These are phyloP conservation scores for Drosophila triauraria DNA, from an alignment of 1,140 invertebrate species.

Conservation along the genomic window DNA sequence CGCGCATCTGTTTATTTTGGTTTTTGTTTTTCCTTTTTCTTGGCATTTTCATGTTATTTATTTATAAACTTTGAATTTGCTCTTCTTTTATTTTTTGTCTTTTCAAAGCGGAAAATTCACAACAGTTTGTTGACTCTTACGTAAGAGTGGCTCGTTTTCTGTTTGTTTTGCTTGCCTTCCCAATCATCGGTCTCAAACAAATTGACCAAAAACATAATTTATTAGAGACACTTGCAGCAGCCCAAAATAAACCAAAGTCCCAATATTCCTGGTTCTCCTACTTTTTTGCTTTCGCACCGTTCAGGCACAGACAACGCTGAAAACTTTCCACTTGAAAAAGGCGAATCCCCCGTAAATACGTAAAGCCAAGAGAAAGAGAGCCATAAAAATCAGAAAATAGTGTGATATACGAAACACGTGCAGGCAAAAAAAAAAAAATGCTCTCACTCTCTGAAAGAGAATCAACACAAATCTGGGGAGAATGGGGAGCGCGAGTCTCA, in stretches of 20 bases:
- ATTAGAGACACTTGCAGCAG: slow-evolving; percentile 60
- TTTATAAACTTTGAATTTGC: slow-evolving; percentile 54
- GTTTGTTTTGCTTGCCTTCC: slow-evolving; percentile 41
- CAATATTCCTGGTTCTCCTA: slow-evolving; percentile 13
- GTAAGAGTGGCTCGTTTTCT: slow-evolving; percentile 45
- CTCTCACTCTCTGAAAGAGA: slow-evolving; percentile 11
- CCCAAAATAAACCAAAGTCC: slow-evolving; percentile 30
- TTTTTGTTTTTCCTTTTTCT: slow-evolving; percentile 47
- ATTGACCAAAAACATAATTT: slow-evolving; percentile 57
- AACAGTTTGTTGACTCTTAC: slow-evolving; percentile 78
- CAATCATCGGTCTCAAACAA: slow-evolving; percentile 50
- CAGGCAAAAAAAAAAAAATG: slow-evolving; percentile 15
- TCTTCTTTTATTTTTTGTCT: slow-evolving; percentile 23
- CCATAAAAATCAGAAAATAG: slow-evolving; percentile 45
- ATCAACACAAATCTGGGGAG: slow-evolving; percentile 10
- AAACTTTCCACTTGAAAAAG: slow-evolving; percentile 72
- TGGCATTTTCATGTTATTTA: slow-evolving; percentile 68
- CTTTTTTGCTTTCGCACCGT: not conserved
- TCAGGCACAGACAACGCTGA: slow-evolving; percentile 15
- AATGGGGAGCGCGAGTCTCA: slow-evolving; percentile 21
- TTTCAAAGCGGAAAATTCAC: slow-evolving; percentile 43
- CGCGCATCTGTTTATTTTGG: slow-evolving; percentile 72
- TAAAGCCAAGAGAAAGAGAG: slow-evolving; percentile 31
- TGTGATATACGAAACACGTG: slow-evolving; percentile 44
- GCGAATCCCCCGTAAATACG: slow-evolving; percentile 41